Evolutionary conservation across 64 coral and sea anemone species (phyloP).

Genomic region (Actinia tenebrosa): DNA sequence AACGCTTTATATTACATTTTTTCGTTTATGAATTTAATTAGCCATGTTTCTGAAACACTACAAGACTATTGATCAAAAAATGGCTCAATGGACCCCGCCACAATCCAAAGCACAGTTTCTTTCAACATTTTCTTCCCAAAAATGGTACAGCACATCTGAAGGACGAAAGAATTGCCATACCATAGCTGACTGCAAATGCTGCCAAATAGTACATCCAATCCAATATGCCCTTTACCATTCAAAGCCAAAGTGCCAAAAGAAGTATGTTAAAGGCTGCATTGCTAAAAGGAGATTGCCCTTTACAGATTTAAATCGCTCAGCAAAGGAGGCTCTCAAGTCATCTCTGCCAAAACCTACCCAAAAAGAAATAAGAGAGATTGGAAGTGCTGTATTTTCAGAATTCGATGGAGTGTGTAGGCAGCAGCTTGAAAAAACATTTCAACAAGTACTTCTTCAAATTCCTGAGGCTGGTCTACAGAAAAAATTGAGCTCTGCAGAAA

Average conservation of each 20-base stretch:
- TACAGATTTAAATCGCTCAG: not conserved
- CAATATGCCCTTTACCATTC: not conserved
- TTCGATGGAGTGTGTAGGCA: conserved; percentile 11
- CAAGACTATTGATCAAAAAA: not conserved
- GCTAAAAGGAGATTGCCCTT: not conserved
- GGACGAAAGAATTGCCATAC: conserved; percentile 3
- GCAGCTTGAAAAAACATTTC: conserved; percentile 1
- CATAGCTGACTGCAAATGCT: not conserved
- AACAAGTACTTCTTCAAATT: conserved; percentile 11
- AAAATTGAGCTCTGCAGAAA: conserved; percentile 3
- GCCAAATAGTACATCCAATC: not conserved
- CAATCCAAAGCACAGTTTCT: not conserved
- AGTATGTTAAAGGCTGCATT: not conserved
- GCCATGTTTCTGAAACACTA: not conserved
- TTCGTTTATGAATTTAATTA: not conserved
- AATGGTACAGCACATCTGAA: not conserved
- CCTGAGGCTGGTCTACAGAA: conserved; percentile 6
- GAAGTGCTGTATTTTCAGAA: not conserved
- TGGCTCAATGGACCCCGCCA: not conserved
- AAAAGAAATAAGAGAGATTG: conserved; percentile 7
- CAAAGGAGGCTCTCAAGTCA: not conserved
- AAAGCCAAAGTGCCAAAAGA: not conserved
- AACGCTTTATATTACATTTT: not conserved
- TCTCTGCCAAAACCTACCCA: not conserved
- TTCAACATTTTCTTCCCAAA: not conserved